phyloP scores from a whole-genome alignment of 1,140 invertebrate species.

The Ganaspis sp. region DNA sequence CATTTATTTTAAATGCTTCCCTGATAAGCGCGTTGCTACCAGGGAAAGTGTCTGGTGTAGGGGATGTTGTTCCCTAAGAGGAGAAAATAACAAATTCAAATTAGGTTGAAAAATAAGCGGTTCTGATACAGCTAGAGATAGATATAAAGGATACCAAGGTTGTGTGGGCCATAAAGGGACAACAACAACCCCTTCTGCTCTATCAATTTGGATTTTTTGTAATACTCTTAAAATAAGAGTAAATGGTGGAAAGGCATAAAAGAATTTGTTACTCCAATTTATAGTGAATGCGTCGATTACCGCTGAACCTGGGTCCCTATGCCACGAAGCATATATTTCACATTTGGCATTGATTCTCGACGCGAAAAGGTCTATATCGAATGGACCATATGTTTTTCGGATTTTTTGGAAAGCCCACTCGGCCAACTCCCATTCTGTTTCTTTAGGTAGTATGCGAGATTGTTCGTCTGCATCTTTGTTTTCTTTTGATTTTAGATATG shows the following conservation, averaged over 20 bases:
- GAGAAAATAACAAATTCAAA: no score
- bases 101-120: no score
- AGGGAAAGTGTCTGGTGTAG: no score
- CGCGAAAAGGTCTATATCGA: background rate
- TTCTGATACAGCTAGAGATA: background rate
- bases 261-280: background rate
- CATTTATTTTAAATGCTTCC: no score
- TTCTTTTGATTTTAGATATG: conserved; percentile 16
- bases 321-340: background rate
- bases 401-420: background rate
- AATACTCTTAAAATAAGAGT: background rate
- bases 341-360: background rate
- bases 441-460: background rate
- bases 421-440: conserved; percentile 18
- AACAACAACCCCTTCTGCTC: background rate
- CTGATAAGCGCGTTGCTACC: no score
- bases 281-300: conserved; percentile 20
- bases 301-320: background rate
- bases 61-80: no score
- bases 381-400: background rate
- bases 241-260: conserved; percentile 20
- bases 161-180: conserved; percentile 2
- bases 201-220: background rate
- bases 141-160: conserved; percentile 12
- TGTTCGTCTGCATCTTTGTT: conserved; percentile 8